A percentile compares a stretch with the other conserved stretches of the same genome.
phyloP scores from a whole-genome alignment of 2,797 vertebrate genomes.

The Galagoides demidoff region DNA sequence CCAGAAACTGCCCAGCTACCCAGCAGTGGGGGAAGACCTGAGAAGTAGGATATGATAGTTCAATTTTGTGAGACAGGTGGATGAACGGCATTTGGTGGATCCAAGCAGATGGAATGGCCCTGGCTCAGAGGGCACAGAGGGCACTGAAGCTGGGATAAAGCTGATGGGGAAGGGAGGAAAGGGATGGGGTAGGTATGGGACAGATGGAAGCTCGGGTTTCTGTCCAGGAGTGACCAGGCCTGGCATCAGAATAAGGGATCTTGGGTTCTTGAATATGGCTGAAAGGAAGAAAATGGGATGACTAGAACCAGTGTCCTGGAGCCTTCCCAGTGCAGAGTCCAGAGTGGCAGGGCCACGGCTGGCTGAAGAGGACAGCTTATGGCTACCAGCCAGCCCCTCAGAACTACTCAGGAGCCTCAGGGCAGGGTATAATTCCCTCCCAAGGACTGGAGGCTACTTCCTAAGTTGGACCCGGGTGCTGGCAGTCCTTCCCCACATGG shows the following conservation, averaged over 20 bases:
- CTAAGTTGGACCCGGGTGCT: too few relatives aligned
- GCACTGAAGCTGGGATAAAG: not conserved
- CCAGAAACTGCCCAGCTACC: not conserved
- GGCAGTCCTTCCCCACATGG: accelerated
- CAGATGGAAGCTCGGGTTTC: not conserved
- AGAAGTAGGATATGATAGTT: not conserved
- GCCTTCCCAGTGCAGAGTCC: too few relatives aligned
- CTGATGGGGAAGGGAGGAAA: too few relatives aligned
- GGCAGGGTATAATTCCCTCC: too few relatives aligned
- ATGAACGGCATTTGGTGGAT: not conserved
- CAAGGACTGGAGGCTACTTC: too few relatives aligned
- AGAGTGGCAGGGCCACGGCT: not conserved
- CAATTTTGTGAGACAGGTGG: not conserved
- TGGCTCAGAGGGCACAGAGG: not conserved
- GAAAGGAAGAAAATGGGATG: not conserved
- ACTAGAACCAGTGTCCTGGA: not conserved
- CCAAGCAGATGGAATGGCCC: not conserved
- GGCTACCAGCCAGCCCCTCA: not conserved
- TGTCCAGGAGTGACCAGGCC: not conserved
- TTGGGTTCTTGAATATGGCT: not conserved
- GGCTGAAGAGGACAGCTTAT: not conserved
- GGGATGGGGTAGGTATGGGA: too few relatives aligned
- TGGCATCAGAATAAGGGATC: not conserved
- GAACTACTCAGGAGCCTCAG: not conserved
- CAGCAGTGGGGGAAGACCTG: not conserved